Base-by-base conservation (phyloP, 2,888 invertebrate genomes). In the Idaea biselata region DNA sequence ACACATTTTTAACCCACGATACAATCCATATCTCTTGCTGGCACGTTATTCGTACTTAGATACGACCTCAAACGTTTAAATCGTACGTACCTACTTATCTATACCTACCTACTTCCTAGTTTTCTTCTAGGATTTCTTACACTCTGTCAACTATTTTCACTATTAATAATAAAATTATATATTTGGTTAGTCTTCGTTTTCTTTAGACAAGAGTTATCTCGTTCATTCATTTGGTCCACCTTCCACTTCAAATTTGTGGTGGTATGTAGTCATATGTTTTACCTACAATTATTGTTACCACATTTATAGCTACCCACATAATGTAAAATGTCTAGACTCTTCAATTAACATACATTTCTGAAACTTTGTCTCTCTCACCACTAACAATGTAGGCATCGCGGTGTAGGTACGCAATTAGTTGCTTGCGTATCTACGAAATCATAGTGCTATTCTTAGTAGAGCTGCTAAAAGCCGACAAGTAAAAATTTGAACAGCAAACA, bases 1-100 rank as follows among this genome's bases (percentile, higher is more conserved):
- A 68, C 69, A 78, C 75, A 73, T 72, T 74, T 57, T 18, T 11
- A 62, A 55, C 25, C 31, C 16, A 55, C 32, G 58, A 55, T n/a
- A 58, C 44, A 44, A 44, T 44, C 44, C 11, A 14, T 8, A 14
- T 44, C 11, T 44, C 8, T 11, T 11, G 6, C 7, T 4, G 11
- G 32, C 32, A 32, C 11, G 0, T 44, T 44, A 44, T 44, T 44
- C 2, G 14, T 44, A 14, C 44, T 8, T 44, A 7, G 11, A 44
- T 14, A 14, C n/a, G n/a, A n/a, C 3, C 14, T 44, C 44, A 44
- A 14, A 33, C 25, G n/a, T n/a, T n/a, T n/a, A n/a, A n/a, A n/a
- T n/a, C n/a, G n/a, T n/a, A n/a, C n/a, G n/a, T n/a, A n/a, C n/a
- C n/a, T n/a, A n/a, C n/a, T 4, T 32, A 32, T 32, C 32, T 32